Percentiles rank a stretch among this genome's conserved stretches.
phyloP scores from a whole-genome alignment of 2,113 vertebrate species.

The Rhabdomys dilectus region DNA sequence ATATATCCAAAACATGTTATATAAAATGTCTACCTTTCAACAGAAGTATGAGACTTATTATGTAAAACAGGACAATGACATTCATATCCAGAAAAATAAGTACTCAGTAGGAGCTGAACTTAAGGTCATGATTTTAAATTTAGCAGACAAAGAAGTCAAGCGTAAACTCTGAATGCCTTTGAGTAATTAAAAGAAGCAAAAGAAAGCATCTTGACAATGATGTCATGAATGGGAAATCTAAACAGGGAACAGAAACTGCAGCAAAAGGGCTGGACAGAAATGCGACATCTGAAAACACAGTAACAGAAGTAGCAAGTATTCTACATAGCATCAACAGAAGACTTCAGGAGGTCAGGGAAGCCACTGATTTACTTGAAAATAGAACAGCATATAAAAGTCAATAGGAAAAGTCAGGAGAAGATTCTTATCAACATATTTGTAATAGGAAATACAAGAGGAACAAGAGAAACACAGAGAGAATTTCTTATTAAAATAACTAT shows the following conservation, averaged over 20 bases:
- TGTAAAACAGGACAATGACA: not conserved
- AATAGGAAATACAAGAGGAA: not conserved
- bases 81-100: not conserved
- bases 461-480: not conserved
- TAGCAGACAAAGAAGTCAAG: not conserved
- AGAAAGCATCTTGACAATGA: not conserved
- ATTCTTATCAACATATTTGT: not conserved
- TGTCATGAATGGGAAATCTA: not conserved
- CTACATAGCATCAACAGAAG: not conserved
- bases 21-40: not conserved
- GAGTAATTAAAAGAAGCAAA: conserved; percentile 39
- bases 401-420: not conserved
- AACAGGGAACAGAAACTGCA: not conserved
- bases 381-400: not conserved
- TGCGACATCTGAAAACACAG: not conserved
- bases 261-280: not conserved
- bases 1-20: not conserved
- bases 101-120: not conserved
- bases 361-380: not conserved
- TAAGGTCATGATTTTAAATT: conserved; percentile 48
- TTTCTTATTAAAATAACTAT: not conserved
- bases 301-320: not conserved
- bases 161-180: not conserved
- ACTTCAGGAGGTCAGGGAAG: not conserved
- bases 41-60: not conserved